Conservation (phyloP, 2,888 invertebrate genomes). For the Eucera pruinosa region DNA sequence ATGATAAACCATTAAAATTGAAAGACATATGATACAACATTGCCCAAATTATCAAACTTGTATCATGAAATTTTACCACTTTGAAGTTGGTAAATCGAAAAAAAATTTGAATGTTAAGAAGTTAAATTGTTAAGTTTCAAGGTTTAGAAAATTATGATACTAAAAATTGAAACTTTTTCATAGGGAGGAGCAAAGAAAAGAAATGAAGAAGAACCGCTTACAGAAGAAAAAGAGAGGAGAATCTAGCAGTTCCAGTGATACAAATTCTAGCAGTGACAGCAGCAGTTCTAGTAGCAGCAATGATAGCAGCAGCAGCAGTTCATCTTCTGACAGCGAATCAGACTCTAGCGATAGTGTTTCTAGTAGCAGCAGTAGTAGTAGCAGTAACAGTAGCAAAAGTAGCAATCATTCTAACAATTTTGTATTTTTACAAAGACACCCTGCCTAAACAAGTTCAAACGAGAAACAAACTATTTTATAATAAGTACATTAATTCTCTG, state of each 20-base stretch:
- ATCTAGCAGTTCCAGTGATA: constrained; percentile 70
- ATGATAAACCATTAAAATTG: too few relatives aligned
- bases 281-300: constrained; percentile 70
- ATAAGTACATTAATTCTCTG: constrained; percentile 16
- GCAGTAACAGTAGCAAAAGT: constrained; percentile 69
- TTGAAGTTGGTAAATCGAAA: too few relatives aligned
- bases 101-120: too few relatives aligned
- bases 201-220: constrained; percentile 50
- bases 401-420: constrained; percentile 45
- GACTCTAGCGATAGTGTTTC: constrained; percentile 77
- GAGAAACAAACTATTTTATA: constrained; percentile 1
- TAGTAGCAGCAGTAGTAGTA: constrained; percentile 74
- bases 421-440: constrained; percentile 18
- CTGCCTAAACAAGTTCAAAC: constrained; percentile 2
- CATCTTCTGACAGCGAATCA: constrained; percentile 79
- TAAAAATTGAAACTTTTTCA: constrained; percentile 19
- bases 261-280: constrained; percentile 70
- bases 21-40: too few relatives aligned
- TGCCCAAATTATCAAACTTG: too few relatives aligned
- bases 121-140: background rate
- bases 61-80: too few relatives aligned
- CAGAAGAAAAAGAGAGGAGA: constrained; percentile 71
- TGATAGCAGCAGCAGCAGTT: constrained; percentile 73
- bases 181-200: constrained; percentile 68
- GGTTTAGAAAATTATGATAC: background rate